These are phyloP conservation scores for Pollenia griseotomentosa DNA, from an alignment of 2,888 invertebrate species.

Conservation along the genomic window DNA sequence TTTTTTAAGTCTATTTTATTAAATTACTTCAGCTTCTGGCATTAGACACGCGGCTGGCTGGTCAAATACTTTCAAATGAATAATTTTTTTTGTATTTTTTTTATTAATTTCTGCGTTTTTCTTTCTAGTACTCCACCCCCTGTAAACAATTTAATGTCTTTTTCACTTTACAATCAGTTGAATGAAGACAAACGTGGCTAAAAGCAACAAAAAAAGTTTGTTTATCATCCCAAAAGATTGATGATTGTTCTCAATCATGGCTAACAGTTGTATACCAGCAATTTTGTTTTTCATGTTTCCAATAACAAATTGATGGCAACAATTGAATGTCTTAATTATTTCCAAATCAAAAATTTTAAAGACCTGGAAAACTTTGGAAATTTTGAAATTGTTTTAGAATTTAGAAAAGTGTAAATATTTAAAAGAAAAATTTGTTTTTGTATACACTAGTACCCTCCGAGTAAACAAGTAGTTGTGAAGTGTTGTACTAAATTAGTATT, in stretches of 20 bases:
- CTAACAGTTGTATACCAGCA: not conserved
- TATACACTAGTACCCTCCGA: no score
- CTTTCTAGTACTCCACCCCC: not conserved
- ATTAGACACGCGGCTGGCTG: constrained; percentile 50
- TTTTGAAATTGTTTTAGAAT: no score
- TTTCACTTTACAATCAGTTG: not conserved
- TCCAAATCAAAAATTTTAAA: not conserved
- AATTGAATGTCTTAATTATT: constrained; percentile 9
- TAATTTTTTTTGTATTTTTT: constrained; percentile 42
- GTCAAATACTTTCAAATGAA: constrained; percentile 25
- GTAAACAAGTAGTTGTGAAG: no score
- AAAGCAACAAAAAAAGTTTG: constrained; percentile 53
- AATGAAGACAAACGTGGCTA: not conserved
- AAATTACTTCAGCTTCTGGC: constrained; percentile 13
- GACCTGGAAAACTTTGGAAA: not conserved
- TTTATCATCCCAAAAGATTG: constrained; percentile 63
- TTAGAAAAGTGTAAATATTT: no score
- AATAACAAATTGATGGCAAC: constrained; percentile 1
- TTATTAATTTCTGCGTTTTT: not conserved
- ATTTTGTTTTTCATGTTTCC: not conserved
- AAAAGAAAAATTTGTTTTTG: no score
- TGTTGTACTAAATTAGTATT: no score
- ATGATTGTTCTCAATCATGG: constrained; percentile 37
- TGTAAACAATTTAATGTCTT: not conserved
- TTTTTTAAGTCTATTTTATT: not conserved